Percentiles rank a stretch among this genome's conserved stretches.
Conservation (phyloP, 2,797 vertebrate genomes). For the Mareca strepera region DNA sequence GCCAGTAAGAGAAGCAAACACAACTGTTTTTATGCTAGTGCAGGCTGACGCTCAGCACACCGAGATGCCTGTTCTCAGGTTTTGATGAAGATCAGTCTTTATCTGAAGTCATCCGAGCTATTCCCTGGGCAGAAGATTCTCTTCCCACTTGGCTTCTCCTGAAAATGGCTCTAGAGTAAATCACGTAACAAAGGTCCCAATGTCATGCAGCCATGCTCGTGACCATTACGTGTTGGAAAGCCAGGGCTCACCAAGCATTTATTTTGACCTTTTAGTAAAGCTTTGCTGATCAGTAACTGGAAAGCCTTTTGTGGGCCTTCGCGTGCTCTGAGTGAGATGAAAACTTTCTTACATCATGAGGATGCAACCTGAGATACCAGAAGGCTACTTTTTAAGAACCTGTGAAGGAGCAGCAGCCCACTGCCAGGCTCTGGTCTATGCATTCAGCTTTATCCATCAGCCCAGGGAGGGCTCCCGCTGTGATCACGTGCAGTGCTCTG, state of each 20-base stretch:
- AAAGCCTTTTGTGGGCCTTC: slow-evolving; percentile 22
- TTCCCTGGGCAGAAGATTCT: neutral
- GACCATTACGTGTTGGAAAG: slow-evolving; percentile 17
- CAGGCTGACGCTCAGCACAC: neutral
- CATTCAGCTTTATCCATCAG: neutral
- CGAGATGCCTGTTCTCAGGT: neutral
- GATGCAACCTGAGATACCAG: neutral
- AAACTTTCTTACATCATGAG: neutral
- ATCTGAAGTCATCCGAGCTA: neutral
- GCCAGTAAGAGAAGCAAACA: slow-evolving; percentile 23
- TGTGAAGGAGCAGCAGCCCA: neutral
- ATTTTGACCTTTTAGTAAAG: neutral
- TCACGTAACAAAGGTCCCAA: neutral
- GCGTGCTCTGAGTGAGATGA: neutral
- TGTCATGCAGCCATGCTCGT: slow-evolving; percentile 20
- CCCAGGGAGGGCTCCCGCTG: neutral
- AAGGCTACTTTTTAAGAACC: neutral
- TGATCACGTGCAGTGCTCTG: neutral
- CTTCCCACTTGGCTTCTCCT: neutral
- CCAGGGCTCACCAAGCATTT: slow-evolving; percentile 10
- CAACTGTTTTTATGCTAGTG: neutral
- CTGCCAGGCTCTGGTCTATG: neutral
- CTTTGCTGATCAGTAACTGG: slow-evolving; percentile 3
- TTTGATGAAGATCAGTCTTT: slow-evolving; percentile 15
- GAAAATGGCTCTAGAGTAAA: neutral